Evolutionary conservation across 2,888 invertebrate genomes (phyloP), one percentile per base, ranked within the genome.

Genomic region (Cosmia trapezina): DNA sequence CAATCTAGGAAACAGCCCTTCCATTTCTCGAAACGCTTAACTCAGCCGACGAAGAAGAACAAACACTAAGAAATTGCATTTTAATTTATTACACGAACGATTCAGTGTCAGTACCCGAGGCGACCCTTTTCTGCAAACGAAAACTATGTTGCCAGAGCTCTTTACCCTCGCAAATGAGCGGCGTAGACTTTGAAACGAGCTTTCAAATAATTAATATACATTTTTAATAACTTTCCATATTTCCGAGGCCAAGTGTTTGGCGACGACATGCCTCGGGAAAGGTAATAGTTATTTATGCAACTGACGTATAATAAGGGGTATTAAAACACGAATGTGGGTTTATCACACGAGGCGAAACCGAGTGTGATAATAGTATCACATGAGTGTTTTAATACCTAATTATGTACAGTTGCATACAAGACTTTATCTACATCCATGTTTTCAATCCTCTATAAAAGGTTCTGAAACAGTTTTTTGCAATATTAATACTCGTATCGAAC

Each of bases 51-150:
- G n/a, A 14, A 12, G 43, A 54, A 45, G 54, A 51, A 51, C 45
- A 51, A 22, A 37, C 45, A 47, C 45, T 12, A 59, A 54, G 33
- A 22, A 81, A 76, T 64, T 81, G 60, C 45, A 78, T 65, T 68
- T 53, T 37, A 81, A 67, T 81, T 77, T 62, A 77, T 78, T 49
- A 43, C 43, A 53, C 14, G 28, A 82, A 69, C 65, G 53, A 17
- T n/a, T 37, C 28, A 37, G 19, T 45, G 51, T 57, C 51, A 53
- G 19, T 59, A 53, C 76, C 53, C 4, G 67, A 43, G 49, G 61
- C 62, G 11, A 66, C 22, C 12, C 17, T 28, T 51, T 73, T 57
- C n/a, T 43, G 22, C 17, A n/a, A 73, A 28, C 9, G 9, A 19
- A 28, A 61, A 73, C 75, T 62, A 49, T 62, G 53, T 74, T 66